Evolutionary conservation across 2,888 invertebrate species (phyloP), one percentile per base, ranked within the genome.

Genomic region (Itoplectis maculator): DNA sequence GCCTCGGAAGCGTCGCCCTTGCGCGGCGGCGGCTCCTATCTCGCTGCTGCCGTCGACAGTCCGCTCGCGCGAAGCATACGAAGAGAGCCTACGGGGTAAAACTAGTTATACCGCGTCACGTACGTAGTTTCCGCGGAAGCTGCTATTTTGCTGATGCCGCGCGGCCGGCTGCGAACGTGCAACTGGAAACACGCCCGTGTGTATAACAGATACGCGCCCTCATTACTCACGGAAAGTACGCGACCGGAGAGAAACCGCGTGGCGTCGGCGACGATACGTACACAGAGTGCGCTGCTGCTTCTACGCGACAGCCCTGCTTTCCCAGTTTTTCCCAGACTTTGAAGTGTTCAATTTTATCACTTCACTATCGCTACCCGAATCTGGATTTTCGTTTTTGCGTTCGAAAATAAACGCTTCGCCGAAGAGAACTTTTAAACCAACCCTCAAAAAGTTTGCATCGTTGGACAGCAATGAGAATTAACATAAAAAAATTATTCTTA

Each of bases 181-280:
- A 80, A 74, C 73, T 68, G 77, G 74, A 81, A 78, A 73, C 73
- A 77, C n/a, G n/a, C n/a, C 63, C 42, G 42, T n/a, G 54, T 15
- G 54, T 69, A 61, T 59, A 78, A 78, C 65, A 56, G 81, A 83
- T 83, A 80, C 70, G 80, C 37, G 42, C 18, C 13, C 80, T 69
- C 73, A 61, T 69, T 80, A 72, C 77, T 77, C 77, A 69, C 35
- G 70, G 59, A 65, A 70, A 75, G 65, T 78, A 59, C 74, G 69
- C 69, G 42, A 54, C 45, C 45, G 45, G 47, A 54, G 66, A 82
- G 78, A 79, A 75, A 75, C 66, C 65, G 56, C 51, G 20, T n/a
- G 37, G 45, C 13, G 42, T 23, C n/a, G n/a, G n/a, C n/a, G n/a
- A n/a, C n/a, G n/a, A n/a, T n/a, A n/a, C n/a, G n/a, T n/a, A n/a